Percentiles rank a stretch among this genome's conserved stretches.
Evolutionary conservation across 2,113 vertebrate genomes (phyloP).

Genomic region (Neoarius graeffei): DNA sequence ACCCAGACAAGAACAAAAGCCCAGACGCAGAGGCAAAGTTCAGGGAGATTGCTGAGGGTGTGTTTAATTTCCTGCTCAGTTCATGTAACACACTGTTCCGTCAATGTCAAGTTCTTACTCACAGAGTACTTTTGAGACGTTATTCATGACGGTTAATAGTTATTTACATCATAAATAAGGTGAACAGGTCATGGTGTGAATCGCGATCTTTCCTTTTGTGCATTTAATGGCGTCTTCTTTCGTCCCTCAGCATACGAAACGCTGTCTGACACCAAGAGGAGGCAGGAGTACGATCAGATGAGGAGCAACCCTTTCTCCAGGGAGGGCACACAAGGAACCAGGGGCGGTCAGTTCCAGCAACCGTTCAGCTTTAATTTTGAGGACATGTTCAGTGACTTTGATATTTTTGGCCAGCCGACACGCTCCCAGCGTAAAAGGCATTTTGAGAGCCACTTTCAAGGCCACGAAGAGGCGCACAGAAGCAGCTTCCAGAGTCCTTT

Average conservation of each 20-base stretch:
- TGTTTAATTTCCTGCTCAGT: constrained; percentile 17
- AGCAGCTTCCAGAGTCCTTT: constrained; percentile 85
- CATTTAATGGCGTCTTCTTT: background rate
- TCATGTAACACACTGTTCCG: background rate
- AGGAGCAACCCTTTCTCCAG: constrained; percentile 65
- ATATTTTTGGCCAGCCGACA: constrained; percentile 79
- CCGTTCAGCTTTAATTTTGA: constrained; percentile 92
- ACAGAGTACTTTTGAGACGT: background rate
- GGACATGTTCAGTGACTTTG: constrained; percentile 90
- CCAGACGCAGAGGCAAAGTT: constrained; percentile 91
- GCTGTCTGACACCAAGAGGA: constrained; percentile 85
- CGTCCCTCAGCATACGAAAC: constrained; percentile 87
- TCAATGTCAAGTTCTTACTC: background rate
- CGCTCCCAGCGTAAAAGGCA: constrained; percentile 83
- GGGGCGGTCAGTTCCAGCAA: constrained; percentile 76
- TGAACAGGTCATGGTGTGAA: background rate
- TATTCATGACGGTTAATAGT: background rate
- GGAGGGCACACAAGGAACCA: constrained; percentile 55
- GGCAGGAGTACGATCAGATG: constrained; percentile 87
- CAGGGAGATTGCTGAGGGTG: constrained; percentile 95
- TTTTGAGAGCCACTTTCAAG: constrained; percentile 88
- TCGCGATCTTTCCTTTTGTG: too few relatives aligned
- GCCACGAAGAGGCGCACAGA: constrained; percentile 76
- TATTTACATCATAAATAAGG: background rate
- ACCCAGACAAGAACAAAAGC: constrained; percentile 95